These are phyloP conservation scores for Tenebrio molitor DNA, from an alignment of 1,140 invertebrate species.

Conservation along the genomic window DNA sequence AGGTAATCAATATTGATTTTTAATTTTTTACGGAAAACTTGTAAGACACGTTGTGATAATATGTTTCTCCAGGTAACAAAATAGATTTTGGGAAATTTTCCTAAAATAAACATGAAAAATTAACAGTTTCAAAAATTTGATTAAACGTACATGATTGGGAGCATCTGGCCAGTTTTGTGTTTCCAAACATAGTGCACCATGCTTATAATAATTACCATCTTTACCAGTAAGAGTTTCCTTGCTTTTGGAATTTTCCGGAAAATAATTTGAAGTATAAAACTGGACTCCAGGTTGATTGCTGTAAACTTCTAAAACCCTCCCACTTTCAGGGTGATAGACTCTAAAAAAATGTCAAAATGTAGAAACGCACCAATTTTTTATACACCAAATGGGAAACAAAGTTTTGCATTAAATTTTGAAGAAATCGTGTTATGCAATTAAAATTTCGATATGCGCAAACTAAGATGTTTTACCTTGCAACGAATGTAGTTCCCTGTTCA, in stretches of 20 bases:
- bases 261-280: constrained; percentile 87
- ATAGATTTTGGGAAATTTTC: constrained; percentile 81
- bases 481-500: constrained; percentile 62
- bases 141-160: constrained; percentile 76
- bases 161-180: constrained; percentile 95
- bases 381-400: too few species aligned
- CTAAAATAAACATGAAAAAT: constrained; percentile 64
- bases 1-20: constrained; percentile 2
- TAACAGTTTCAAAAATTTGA: not conserved
- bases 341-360: too few species aligned
- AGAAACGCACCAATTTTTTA: too few species aligned
- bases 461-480: constrained; percentile 63
- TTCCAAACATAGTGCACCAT: constrained; percentile 90
- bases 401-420: too few species aligned
- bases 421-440: too few species aligned
- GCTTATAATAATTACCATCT: constrained; percentile 78
- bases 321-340: constrained; percentile 77
- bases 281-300: constrained; percentile 92
- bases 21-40: constrained; percentile 57
- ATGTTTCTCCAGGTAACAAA: constrained; percentile 80
- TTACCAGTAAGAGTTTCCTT: constrained; percentile 72
- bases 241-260: constrained; percentile 71
- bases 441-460: too few species aligned
- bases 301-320: constrained; percentile 81
- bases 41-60: constrained; percentile 65